Conservation (phyloP, 1,140 invertebrate species). For the Aphelenchoides fujianensis region DNA sequence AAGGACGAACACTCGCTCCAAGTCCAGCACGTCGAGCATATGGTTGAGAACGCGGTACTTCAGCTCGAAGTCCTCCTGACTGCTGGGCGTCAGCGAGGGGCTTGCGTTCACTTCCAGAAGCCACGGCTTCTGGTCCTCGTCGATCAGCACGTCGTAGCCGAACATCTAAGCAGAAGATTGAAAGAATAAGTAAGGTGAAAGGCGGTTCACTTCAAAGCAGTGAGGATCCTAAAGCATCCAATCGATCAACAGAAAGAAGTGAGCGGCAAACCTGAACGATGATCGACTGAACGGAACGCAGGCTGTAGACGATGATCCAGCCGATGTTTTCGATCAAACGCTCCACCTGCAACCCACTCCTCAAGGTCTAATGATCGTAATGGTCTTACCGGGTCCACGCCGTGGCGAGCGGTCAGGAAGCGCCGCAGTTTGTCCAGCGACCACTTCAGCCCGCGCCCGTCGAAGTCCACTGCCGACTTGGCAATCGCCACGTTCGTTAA, state of each 20-base stretch:
- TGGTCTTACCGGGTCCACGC: conserved; percentile 60
- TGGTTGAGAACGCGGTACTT: conserved; percentile 66
- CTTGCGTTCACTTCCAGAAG: conserved; percentile 65
- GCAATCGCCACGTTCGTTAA: conserved; percentile 67
- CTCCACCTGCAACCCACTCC: conserved; percentile 58
- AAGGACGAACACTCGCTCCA: conserved; percentile 64
- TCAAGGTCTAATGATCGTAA: not conserved
- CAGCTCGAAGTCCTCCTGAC: conserved; percentile 66
- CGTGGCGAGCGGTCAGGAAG: conserved; percentile 64
- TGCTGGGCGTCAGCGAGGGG: conserved; percentile 66
- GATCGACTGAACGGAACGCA: conserved; percentile 62
- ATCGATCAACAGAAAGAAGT: not conserved
- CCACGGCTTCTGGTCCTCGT: conserved; percentile 63
- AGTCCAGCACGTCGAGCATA: conserved; percentile 65
- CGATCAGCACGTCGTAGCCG: conserved; percentile 66
- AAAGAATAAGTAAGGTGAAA: not conserved
- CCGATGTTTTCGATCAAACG: conserved; percentile 64
- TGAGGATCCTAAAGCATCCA: conserved; percentile 66
- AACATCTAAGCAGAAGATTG: too few species aligned
- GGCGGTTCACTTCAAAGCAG: conserved; percentile 66
- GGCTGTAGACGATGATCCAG: conserved; percentile 65
- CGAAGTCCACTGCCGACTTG: conserved; percentile 67
- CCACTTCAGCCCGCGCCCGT: conserved; percentile 67
- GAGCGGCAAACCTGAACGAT: conserved; percentile 65
- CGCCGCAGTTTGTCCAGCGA: conserved; percentile 64